Base-by-base conservation (phyloP, 2,797 vertebrate species). In the Chelonia mydas region DNA sequence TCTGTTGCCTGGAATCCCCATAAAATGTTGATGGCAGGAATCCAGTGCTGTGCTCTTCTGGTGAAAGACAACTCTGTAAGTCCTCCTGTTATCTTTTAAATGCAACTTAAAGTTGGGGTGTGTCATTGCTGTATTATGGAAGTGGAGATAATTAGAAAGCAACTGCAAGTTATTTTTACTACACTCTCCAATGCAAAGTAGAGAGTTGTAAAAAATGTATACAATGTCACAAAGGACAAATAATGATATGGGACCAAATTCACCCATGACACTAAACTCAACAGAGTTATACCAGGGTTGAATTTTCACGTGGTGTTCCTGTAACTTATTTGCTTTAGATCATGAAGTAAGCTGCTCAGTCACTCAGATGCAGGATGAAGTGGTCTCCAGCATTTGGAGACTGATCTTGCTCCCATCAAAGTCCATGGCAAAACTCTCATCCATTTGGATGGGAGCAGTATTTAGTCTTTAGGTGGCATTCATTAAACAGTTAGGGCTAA, bases 1-100 rank as follows among this genome's bases (percentile, higher is more conserved):
- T 99, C 99, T 13, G 99, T 99, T 10, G 98, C 98, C 82, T 99
- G 99, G 98, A 99, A 99, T 97, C 99, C 99, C 47, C 99, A 99
- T 96, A 99, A 99, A 97, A 99, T 99, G 99, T 96, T 99, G 87
- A 98, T 99, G 98, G 98, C 98, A 7, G 98, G 98, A 84, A 98
- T 99, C 92, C 99, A 99, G 96, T 99, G 99, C 97, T 99, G 98
- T 84, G 98, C 98, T 89, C 98, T 99, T 72, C 97, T 99, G 55
- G 98, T 99, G 91, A 98, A 98, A 97, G 98, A 99, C 96, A 98
- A 97, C 95, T 98, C 98, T 59, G 98, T 99, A 97, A 98, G 98
- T 98, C 37, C 65, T 84, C 7, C 5, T 90, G 5, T 86, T 6
- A 9, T 11, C 28, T 55, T 45, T 72, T 17, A 3, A 37, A 82